Conservation (phyloP, 2,797 vertebrate genomes). For the Falco novaeseelandiae region DNA sequence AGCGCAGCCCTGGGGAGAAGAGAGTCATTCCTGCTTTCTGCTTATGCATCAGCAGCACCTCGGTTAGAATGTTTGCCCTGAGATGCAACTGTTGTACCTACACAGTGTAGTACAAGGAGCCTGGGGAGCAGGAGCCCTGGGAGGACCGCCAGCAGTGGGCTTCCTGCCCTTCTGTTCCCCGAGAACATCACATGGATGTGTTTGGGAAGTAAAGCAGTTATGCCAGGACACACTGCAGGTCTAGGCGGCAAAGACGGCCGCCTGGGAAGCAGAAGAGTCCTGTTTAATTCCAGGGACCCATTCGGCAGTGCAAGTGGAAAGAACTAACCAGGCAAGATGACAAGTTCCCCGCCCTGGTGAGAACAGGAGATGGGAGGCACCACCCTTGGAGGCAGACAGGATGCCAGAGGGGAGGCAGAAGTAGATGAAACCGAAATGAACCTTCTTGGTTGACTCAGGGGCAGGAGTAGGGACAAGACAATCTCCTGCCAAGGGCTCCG, state of each 20-base stretch:
- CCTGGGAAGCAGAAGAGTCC: neutral
- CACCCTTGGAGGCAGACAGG: neutral
- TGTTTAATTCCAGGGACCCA: neutral
- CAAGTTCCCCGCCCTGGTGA: neutral
- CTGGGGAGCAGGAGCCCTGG: neutral
- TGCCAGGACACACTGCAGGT: neutral
- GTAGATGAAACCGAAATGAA: neutral
- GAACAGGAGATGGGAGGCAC: neutral
- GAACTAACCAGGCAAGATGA: neutral
- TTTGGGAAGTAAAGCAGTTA: neutral
- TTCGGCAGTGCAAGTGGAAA: neutral
- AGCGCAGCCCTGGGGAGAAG: neutral
- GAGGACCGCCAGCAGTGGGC: neutral
- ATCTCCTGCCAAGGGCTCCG: neutral
- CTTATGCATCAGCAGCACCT: neutral
- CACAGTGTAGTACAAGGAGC: accelerated
- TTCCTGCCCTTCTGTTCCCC: neutral
- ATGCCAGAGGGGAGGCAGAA: neutral
- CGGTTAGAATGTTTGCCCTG: neutral
- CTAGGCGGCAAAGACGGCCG: accelerated
- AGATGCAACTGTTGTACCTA: neutral
- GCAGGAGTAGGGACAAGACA: slow-evolving; percentile 24
- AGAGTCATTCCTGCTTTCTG: neutral
- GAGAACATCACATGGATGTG: accelerated
- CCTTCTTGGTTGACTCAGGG: neutral